These are phyloP conservation scores for Emydoidea blandingii DNA, from an alignment of 2,797 vertebrate genomes.

Conservation along the genomic window DNA sequence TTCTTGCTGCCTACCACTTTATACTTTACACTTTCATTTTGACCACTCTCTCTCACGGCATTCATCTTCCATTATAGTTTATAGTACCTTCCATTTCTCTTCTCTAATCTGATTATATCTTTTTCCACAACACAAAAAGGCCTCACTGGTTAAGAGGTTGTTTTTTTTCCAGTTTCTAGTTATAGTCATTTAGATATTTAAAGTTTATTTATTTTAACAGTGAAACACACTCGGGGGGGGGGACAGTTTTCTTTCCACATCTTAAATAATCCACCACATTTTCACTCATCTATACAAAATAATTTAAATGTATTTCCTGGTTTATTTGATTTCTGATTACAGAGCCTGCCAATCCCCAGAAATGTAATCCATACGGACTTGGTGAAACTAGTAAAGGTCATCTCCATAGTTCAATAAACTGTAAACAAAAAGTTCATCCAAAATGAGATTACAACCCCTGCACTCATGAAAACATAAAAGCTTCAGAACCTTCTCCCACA, in stretches of 20 bases:
- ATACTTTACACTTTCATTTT: background rate
- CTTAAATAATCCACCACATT: conserved; percentile 12
- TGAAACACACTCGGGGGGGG: background rate
- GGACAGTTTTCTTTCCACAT: background rate
- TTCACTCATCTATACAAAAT: conserved; percentile 31
- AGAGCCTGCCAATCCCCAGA: conserved; percentile 63
- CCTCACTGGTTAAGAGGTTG: background rate
- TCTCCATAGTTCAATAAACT: conserved; percentile 65
- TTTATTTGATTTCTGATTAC: conserved; percentile 65
- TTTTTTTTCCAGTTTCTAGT: background rate
- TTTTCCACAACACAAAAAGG: background rate
- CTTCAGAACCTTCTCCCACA: conserved; percentile 66
- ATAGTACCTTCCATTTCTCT: background rate
- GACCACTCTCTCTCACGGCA: background rate
- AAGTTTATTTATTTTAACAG: background rate
- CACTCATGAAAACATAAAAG: conserved; percentile 60
- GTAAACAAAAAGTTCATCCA: conserved; percentile 65
- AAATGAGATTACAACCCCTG: conserved; percentile 52
- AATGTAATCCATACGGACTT: conserved; percentile 55
- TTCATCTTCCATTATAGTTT: background rate
- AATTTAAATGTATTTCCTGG: conserved; percentile 33
- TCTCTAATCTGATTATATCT: background rate
- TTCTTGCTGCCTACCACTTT: background rate
- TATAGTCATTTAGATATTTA: background rate
- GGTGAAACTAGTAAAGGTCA: conserved; percentile 66